Conservation (phyloP, 92 coral and sea anemone species). For the Parazoanthus darwini region DNA sequence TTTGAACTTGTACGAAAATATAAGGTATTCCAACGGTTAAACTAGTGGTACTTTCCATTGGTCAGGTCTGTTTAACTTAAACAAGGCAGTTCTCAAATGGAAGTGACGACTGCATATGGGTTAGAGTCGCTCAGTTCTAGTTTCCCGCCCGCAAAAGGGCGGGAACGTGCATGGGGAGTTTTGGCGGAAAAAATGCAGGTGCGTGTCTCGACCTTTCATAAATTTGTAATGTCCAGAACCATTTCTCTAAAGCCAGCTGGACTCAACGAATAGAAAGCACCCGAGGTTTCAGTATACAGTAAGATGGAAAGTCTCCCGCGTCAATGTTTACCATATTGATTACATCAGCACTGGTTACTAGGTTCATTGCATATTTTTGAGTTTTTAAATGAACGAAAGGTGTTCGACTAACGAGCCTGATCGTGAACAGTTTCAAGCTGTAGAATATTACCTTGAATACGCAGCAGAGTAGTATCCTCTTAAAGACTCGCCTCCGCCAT, state of each 20-base stretch:
- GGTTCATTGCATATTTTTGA: neutral
- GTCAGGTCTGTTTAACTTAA: too few species aligned
- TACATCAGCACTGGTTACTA: neutral
- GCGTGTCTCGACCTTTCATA: too few species aligned
- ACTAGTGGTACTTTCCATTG: too few species aligned
- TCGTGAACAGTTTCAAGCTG: neutral
- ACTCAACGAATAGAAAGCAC: neutral
- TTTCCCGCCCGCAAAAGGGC: too few species aligned
- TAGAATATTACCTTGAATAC: slow-evolving; percentile 76
- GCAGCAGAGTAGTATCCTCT: slow-evolving; percentile 90
- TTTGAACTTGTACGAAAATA: too few species aligned
- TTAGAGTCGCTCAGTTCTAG: too few species aligned
- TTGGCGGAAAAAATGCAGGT: too few species aligned
- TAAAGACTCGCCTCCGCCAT: slow-evolving; percentile 85
- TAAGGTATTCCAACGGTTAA: too few species aligned
- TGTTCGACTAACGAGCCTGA: neutral
- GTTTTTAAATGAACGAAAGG: neutral
- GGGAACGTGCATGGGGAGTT: too few species aligned
- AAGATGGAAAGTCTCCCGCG: neutral
- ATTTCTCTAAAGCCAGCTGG: neutral
- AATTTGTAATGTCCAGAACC: too few species aligned
- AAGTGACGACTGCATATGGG: too few species aligned
- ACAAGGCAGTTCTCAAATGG: too few species aligned
- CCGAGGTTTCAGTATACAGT: neutral
- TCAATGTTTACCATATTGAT: neutral